phyloP scores from a whole-genome alignment of 2,888 invertebrate species.

The Amphimallon solstitiale region DNA sequence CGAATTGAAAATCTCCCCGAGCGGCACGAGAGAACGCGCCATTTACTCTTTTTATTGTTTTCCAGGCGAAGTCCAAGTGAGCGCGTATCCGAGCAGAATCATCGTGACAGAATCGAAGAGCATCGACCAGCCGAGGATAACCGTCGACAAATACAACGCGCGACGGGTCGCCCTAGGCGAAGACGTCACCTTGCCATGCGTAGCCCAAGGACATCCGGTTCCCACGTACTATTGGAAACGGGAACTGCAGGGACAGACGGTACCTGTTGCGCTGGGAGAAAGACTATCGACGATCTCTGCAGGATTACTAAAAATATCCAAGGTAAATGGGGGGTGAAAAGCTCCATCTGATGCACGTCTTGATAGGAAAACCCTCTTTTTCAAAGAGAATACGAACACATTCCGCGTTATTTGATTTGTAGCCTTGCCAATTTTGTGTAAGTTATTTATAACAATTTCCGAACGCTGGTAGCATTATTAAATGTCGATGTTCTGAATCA shows the following conservation, averaged over 20 bases:
- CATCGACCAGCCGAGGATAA: constrained; percentile 77
- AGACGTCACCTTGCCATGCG: constrained; percentile 80
- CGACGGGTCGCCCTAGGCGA: constrained; percentile 76
- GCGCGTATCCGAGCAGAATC: constrained; percentile 71
- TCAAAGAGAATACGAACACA: no score
- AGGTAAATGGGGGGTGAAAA: constrained; percentile 59
- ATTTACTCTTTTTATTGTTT: constrained; percentile 19
- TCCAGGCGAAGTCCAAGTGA: constrained; percentile 68
- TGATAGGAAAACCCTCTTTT: no score
- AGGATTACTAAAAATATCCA: constrained; percentile 74
- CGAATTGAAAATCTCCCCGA: no score
- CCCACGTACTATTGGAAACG: constrained; percentile 85
- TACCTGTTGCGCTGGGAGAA: constrained; percentile 75
- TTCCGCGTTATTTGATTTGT: no score
- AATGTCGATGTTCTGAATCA: no score
- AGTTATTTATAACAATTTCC: no score
- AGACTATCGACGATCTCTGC: constrained; percentile 69
- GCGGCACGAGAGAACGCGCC: no score
- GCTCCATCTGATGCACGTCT: background rate
- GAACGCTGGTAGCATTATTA: no score
- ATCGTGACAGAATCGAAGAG: constrained; percentile 81
- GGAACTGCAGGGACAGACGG: constrained; percentile 75
- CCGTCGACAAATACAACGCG: constrained; percentile 76
- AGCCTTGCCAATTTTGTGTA: no score
- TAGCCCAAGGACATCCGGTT: constrained; percentile 83